These are phyloP conservation scores for Eudemis profundana DNA, from an alignment of 2,888 invertebrate genomes.

Conservation along the genomic window DNA sequence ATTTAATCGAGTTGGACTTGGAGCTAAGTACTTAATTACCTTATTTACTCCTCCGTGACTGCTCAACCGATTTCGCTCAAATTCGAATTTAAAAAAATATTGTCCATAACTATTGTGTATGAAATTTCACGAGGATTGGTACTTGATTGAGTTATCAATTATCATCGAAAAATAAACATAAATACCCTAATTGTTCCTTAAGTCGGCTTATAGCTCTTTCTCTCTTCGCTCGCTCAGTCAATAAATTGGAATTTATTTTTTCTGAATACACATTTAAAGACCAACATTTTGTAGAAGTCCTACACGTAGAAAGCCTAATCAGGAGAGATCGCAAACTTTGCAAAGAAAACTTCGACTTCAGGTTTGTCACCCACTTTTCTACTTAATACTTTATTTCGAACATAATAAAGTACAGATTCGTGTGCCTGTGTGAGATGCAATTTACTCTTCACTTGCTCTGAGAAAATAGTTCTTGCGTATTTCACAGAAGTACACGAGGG, in stretches of 20 bases:
- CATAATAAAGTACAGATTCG: slow-evolving; percentile 10
- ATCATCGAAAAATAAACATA: too few species aligned
- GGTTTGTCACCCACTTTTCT: neutral
- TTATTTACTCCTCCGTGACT: too few species aligned
- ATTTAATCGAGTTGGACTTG: too few species aligned
- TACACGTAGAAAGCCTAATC: slow-evolving; percentile 24
- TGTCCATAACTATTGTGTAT: too few species aligned
- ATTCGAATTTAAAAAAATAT: too few species aligned
- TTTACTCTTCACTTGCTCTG: slow-evolving; percentile 13
- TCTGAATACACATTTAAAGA: neutral
- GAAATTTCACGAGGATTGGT: too few species aligned
- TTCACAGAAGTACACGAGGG: slow-evolving; percentile 11
- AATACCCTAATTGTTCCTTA: too few species aligned
- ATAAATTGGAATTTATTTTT: neutral
- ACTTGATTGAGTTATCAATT: too few species aligned
- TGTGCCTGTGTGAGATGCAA: neutral
- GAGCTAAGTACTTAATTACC: too few species aligned
- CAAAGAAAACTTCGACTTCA: slow-evolving; percentile 21
- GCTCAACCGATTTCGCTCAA: too few species aligned
- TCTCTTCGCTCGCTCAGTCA: too few species aligned
- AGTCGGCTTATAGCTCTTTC: too few species aligned
- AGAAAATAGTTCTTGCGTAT: slow-evolving; percentile 16
- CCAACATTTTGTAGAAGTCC: neutral
- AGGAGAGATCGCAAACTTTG: slow-evolving; percentile 27
- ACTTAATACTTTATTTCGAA: slow-evolving; percentile 3